Percentiles rank a stretch among this genome's conserved stretches.
Evolutionary conservation across 2,888 invertebrate genomes (phyloP).

Genomic region (Heliothis peltigera): DNA sequence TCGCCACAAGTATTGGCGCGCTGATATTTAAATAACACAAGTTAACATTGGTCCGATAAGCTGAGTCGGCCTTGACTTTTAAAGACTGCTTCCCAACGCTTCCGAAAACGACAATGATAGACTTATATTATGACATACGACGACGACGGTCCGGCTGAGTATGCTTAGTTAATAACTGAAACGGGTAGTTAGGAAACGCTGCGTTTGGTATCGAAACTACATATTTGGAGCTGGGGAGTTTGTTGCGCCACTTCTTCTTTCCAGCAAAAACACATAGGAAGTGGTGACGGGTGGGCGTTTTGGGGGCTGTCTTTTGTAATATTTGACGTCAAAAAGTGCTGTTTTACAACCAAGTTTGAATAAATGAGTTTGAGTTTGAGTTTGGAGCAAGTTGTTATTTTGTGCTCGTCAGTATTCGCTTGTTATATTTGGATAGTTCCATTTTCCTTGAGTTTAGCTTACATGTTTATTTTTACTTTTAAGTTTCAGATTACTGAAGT

Average conservation of each 20-base stretch:
- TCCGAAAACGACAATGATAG: constrained; percentile 84
- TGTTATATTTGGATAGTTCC: constrained; percentile 5
- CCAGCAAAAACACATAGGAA: too few relatives aligned
- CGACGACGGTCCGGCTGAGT: constrained; percentile 51
- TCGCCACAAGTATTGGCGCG: constrained; percentile 69
- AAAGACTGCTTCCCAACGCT: constrained; percentile 81
- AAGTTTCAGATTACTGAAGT: too few relatives aligned
- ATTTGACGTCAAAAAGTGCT: too few relatives aligned
- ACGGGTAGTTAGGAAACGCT: constrained; percentile 58
- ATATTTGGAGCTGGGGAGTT: too few relatives aligned
- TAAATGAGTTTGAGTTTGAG: too few relatives aligned
- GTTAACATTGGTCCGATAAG: constrained; percentile 88
- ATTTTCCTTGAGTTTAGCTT: background rate
- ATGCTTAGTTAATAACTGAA: constrained; percentile 37
- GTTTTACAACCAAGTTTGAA: too few relatives aligned
- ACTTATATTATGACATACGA: constrained; percentile 58
- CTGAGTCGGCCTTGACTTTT: constrained; percentile 86
- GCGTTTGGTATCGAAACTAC: constrained; percentile 60
- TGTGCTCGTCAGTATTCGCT: constrained; percentile 22
- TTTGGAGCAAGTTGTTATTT: constrained; percentile 49
- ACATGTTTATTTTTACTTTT: too few relatives aligned
- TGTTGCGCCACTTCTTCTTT: too few relatives aligned
- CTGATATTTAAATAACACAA: constrained; percentile 89
- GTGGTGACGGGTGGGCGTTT: too few relatives aligned
- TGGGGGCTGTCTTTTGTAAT: too few relatives aligned